Conservation (phyloP, 2,797 vertebrate species). For the Uromys caudimaculatus region DNA sequence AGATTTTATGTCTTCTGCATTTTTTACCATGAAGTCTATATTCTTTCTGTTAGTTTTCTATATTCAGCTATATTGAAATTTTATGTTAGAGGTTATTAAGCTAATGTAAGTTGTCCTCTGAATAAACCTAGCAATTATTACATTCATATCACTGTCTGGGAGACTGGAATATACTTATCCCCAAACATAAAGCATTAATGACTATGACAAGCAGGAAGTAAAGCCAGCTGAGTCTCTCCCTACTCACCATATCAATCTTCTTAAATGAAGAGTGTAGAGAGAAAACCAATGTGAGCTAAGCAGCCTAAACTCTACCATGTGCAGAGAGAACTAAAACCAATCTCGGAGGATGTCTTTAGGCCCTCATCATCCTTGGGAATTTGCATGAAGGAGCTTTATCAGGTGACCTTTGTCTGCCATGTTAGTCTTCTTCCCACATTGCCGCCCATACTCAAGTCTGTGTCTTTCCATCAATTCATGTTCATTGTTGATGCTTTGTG, state of each 20-base stretch:
- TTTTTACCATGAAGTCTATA: neutral
- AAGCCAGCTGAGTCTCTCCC: neutral
- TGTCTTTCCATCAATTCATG: neutral
- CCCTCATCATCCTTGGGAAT: neutral
- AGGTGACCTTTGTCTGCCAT: neutral
- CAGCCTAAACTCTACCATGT: too few species aligned
- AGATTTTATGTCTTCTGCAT: neutral
- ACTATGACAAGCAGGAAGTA: neutral
- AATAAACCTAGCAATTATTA: neutral
- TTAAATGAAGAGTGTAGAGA: neutral
- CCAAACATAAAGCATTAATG: neutral
- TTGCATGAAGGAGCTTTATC: neutral
- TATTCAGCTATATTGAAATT: neutral
- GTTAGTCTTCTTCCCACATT: neutral
- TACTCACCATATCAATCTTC: neutral
- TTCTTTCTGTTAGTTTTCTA: neutral
- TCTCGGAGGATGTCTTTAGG: neutral
- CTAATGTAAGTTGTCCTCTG: neutral
- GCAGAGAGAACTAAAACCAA: neutral
- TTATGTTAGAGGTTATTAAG: neutral
- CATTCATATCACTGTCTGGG: neutral
- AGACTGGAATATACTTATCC: neutral
- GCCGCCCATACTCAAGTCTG: neutral
- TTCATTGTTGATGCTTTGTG: neutral
- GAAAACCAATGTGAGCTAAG: neutral